Evolutionary conservation across 2,888 invertebrate species (phyloP).

Genomic region (Apodemia mormo): DNA sequence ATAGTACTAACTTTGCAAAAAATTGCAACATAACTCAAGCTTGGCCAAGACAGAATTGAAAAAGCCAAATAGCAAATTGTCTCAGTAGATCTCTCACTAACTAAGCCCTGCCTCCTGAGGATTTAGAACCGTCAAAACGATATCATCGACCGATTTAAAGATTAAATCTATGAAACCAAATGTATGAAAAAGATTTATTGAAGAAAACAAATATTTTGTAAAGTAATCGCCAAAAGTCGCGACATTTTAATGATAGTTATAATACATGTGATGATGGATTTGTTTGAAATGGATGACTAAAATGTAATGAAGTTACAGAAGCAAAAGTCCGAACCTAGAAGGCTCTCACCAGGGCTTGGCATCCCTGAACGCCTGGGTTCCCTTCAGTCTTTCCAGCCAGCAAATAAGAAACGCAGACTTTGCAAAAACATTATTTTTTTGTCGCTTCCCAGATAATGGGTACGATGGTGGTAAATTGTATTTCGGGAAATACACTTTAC

Average conservation of each 20-base stretch:
- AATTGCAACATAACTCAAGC: constrained; percentile 71
- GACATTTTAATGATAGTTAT: constrained; percentile 33
- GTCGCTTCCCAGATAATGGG: constrained; percentile 57
- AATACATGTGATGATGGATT: constrained; percentile 47
- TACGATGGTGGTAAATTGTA: constrained; percentile 38
- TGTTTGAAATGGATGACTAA: constrained; percentile 36
- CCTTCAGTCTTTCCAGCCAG: constrained; percentile 80
- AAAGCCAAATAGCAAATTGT: constrained; percentile 71
- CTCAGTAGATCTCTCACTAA: constrained; percentile 48
- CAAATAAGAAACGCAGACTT: constrained; percentile 80
- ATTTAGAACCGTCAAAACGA: constrained; percentile 52
- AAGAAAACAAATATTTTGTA: constrained; percentile 38
- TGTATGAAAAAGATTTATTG: constrained; percentile 41
- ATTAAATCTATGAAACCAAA: constrained; percentile 40
- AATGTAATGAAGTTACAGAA: constrained; percentile 65
- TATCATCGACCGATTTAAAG: constrained; percentile 39
- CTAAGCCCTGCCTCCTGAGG: constrained; percentile 78
- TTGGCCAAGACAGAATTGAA: constrained; percentile 69
- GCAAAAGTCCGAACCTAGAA: constrained; percentile 80
- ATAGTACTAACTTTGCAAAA: constrained; percentile 47
- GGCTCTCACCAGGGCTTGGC: constrained; percentile 83
- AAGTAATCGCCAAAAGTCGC: constrained; percentile 37
- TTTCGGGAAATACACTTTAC: constrained; percentile 22
- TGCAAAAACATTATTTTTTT: constrained; percentile 77
- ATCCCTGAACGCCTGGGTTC: constrained; percentile 81